Evolutionary conservation across 2,888 invertebrate species (phyloP).

Genomic region (Alsophila aescularia): DNA sequence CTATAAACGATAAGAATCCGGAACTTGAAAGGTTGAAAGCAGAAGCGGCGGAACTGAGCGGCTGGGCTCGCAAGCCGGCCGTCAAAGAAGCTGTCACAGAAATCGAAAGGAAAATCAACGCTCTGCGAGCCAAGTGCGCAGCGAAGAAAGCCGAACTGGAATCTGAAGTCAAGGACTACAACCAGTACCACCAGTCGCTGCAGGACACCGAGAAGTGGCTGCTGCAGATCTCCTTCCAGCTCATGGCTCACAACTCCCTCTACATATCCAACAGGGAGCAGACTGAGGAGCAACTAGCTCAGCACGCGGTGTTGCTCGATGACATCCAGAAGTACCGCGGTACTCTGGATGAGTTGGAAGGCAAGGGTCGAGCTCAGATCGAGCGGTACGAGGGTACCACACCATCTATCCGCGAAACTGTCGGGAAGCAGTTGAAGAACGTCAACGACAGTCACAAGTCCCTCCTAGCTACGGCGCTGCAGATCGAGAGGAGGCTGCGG

Average conservation of each 20-base stretch:
- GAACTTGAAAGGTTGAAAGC: constrained; percentile 90
- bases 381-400: constrained; percentile 90
- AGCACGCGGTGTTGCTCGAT: constrained; percentile 90
- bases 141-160: constrained; percentile 88
- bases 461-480: constrained; percentile 93
- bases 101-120: constrained; percentile 88
- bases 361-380: constrained; percentile 93
- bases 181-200: constrained; percentile 93
- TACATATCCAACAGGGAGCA: constrained; percentile 96
- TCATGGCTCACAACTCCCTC: constrained; percentile 97
- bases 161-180: constrained; percentile 92
- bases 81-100: constrained; percentile 88
- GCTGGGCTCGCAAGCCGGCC: constrained; percentile 87
- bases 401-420: constrained; percentile 89
- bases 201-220: constrained; percentile 99
- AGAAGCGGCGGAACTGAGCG: constrained; percentile 90
- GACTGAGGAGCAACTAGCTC: constrained; percentile 95
- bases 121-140: constrained; percentile 86
- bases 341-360: constrained; percentile 91
- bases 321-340: constrained; percentile 93
- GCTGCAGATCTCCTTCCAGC: constrained; percentile 95
- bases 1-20: constrained; percentile 90
- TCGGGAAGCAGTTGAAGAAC: constrained; percentile 94
- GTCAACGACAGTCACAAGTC: constrained; percentile 97
- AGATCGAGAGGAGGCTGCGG: constrained; percentile 94